phyloP scores from a whole-genome alignment of 2,888 invertebrate species.

The Ormyrus labotus region DNA sequence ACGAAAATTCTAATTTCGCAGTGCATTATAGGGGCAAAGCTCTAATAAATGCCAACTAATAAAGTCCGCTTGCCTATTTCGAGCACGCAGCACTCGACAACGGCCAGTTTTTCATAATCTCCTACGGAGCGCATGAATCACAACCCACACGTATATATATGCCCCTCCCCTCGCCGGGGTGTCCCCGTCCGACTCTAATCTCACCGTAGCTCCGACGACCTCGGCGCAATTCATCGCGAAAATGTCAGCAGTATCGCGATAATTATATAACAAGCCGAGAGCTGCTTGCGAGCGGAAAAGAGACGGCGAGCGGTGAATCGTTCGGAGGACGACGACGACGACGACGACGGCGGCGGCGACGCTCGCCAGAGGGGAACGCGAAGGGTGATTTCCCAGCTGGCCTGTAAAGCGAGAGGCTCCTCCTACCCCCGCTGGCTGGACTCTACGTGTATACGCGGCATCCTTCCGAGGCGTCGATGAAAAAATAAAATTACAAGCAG shows the following conservation, averaged over 20 bases:
- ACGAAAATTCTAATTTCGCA: no score
- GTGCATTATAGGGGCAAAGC: no score
- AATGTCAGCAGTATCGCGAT: slow-evolving; percentile 71
- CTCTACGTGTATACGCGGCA: slow-evolving; percentile 57
- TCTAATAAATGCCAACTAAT: no score
- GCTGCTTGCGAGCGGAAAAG: slow-evolving; percentile 33
- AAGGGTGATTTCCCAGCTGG: slow-evolving; percentile 78
- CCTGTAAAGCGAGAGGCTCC: slow-evolving; percentile 75
- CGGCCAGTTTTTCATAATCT: no score
- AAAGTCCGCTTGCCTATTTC: no score
- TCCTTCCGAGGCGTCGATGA: slow-evolving; percentile 45
- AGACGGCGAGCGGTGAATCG: slow-evolving; percentile 56
- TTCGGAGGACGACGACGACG: slow-evolving; percentile 61
- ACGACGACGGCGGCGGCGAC: slow-evolving; percentile 31
- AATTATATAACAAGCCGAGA: slow-evolving; percentile 70
- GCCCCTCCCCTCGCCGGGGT: no score
- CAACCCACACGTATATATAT: neutral
- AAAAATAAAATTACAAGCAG: slow-evolving; percentile 56
- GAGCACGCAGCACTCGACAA: no score
- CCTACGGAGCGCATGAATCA: slow-evolving; percentile 15
- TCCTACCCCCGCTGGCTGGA: slow-evolving; percentile 61
- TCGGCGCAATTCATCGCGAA: slow-evolving; percentile 65
- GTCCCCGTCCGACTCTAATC: slow-evolving; percentile 22
- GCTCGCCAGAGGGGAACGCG: slow-evolving; percentile 32
- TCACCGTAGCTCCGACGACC: neutral